phyloP scores from a whole-genome alignment of 1,140 invertebrate genomes.

The Rhagoletis pomonella region DNA sequence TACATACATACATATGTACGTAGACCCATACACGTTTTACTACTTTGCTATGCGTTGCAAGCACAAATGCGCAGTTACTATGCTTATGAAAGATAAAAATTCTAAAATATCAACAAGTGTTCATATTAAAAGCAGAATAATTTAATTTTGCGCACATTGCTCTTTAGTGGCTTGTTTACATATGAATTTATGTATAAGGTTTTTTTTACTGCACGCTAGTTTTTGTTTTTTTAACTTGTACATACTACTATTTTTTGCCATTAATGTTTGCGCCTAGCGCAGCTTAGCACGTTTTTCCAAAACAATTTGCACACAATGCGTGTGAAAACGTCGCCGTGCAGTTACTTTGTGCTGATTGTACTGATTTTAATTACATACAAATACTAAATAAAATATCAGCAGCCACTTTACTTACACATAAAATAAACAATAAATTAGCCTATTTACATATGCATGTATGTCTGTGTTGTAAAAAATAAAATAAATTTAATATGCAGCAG shows the following conservation, averaged over 20 bases:
- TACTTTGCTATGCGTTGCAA: background rate
- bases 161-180: background rate
- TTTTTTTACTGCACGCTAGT: background rate
- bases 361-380: background rate
- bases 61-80: conserved; percentile 3
- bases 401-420: background rate
- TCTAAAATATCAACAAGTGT: background rate
- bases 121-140: background rate
- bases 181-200: background rate
- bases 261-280: background rate
- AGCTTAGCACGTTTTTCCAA: background rate
- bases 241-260: background rate
- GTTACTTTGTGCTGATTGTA: background rate
- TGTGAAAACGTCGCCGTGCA: background rate
- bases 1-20: no score
- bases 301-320: conserved; percentile 43
- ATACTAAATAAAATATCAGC: background rate
- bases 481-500: background rate
- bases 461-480: background rate
- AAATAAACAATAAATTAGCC: background rate
- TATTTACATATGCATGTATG: background rate
- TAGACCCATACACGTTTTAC: no score
- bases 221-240: background rate
- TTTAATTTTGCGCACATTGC: background rate
- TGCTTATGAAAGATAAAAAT: background rate